Evolutionary conservation across 2,888 invertebrate species (phyloP).

Genomic region (Clistopyga incitator): DNA sequence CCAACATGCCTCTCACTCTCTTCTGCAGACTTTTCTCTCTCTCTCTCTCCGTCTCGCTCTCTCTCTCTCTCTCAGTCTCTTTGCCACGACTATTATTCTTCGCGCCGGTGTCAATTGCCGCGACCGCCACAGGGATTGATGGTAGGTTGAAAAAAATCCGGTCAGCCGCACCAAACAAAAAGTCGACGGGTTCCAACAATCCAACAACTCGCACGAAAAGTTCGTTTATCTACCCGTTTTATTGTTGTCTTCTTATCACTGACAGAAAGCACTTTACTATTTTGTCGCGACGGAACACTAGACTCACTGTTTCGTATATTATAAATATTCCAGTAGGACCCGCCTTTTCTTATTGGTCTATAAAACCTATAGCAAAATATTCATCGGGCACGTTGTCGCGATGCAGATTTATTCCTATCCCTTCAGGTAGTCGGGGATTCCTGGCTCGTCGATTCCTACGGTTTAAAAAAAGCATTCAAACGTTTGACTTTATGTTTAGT

Average conservation of each 20-base stretch:
- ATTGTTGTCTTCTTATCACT: constrained; percentile 14
- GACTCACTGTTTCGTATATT: constrained; percentile 4
- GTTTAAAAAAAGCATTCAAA: not conserved
- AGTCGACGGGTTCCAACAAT: constrained; percentile 7
- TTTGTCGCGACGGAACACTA: not conserved
- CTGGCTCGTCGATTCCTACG: constrained; percentile 25
- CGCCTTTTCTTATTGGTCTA: constrained; percentile 44
- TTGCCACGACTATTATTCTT: constrained; percentile 52
- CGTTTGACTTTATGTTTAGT: constrained; percentile 14
- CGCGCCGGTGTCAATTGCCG: constrained; percentile 62
- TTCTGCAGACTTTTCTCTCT: constrained; percentile 6
- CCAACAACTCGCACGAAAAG: constrained; percentile 18
- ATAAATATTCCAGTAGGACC: constrained; percentile 20
- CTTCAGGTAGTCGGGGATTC: not conserved
- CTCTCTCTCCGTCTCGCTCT: constrained; percentile 1
- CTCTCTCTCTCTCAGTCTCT: constrained; percentile 21
- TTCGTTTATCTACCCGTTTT: constrained; percentile 15
- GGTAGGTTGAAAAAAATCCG: constrained; percentile 15
- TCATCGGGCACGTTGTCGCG: constrained; percentile 32
- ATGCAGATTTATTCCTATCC: constrained; percentile 24
- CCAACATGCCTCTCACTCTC: not conserved
- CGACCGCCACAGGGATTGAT: constrained; percentile 15
- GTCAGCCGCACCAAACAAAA: constrained; percentile 11
- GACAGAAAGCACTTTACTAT: not conserved
- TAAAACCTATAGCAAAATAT: constrained; percentile 54